phyloP scores from a whole-genome alignment of 1,140 invertebrate species.

The Gryllus bimaculatus region DNA sequence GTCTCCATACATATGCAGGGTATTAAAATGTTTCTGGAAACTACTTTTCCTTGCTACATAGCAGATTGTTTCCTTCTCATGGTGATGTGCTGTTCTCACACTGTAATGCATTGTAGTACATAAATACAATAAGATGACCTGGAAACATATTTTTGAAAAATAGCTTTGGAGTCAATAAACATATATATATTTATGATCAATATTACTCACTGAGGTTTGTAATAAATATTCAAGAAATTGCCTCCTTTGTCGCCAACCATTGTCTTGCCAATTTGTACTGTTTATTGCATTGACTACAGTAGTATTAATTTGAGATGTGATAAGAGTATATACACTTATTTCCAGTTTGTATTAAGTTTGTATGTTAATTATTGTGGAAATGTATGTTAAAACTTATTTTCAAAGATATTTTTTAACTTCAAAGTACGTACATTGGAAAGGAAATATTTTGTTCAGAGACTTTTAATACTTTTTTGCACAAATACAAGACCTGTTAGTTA shows the following conservation, averaged over 20 bases:
- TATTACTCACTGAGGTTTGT: background rate
- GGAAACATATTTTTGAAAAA: background rate
- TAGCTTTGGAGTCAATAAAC: background rate
- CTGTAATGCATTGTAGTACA: no score
- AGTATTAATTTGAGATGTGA: background rate
- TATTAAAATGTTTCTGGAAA: background rate
- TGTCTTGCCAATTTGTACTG: background rate
- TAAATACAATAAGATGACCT: background rate
- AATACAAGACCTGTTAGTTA: no score
- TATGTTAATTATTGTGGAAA: no score
- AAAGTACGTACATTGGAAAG: slow-evolving; percentile 2
- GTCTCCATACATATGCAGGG: background rate
- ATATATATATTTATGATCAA: background rate
- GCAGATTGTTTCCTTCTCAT: no score
- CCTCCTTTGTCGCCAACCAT: background rate
- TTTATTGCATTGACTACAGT: background rate
- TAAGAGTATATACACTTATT: no score
- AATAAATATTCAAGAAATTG: background rate
- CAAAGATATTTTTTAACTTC: background rate
- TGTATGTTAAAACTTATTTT: no score
- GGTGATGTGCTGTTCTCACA: no score
- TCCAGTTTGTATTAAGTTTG: no score
- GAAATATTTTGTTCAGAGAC: slow-evolving; percentile 17
- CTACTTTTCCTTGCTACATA: background rate
- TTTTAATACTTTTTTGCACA: background rate